Conservation (phyloP, 1,140 invertebrate genomes). For the Trinorchestia longiramus region DNA sequence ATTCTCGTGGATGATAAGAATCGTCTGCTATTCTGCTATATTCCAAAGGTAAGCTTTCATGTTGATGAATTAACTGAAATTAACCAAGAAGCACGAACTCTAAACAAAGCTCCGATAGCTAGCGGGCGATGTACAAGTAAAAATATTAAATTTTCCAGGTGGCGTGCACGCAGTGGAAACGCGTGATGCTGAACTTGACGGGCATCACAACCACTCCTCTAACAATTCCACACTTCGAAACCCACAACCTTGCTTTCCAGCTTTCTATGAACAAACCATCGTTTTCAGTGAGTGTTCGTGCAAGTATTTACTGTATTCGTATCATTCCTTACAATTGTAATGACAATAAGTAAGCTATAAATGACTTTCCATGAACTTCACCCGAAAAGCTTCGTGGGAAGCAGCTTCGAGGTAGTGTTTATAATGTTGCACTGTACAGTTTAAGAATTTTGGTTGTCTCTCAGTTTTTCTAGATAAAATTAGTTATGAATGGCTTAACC, state of each 20-base stretch:
- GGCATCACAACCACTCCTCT: neutral
- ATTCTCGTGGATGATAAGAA: slow-evolving; percentile 13
- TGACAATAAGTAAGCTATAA: too few species aligned
- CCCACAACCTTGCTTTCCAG: neutral
- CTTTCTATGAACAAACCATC: neutral
- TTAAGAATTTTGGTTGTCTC: too few species aligned
- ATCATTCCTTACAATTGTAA: too few species aligned
- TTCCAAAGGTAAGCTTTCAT: slow-evolving; percentile 10
- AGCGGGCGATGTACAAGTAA: neutral
- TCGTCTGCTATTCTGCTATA: neutral
- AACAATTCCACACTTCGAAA: neutral
- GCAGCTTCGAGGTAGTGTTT: too few species aligned
- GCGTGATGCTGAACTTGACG: neutral
- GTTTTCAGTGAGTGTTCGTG: neutral
- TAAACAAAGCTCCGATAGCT: too few species aligned
- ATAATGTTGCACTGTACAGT: too few species aligned
- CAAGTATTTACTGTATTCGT: neutral
- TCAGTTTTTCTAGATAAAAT: too few species aligned
- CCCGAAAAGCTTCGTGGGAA: too few species aligned
- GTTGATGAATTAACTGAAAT: too few species aligned
- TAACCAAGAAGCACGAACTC: too few species aligned
- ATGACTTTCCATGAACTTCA: too few species aligned
- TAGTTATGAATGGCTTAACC: too few species aligned
- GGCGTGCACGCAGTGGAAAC: slow-evolving; percentile 6
- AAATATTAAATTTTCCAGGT: neutral